Evolutionary conservation across 2,888 invertebrate genomes (phyloP), one percentile per base, ranked within the genome.

Genomic region (Lampropteryx suffumata): DNA sequence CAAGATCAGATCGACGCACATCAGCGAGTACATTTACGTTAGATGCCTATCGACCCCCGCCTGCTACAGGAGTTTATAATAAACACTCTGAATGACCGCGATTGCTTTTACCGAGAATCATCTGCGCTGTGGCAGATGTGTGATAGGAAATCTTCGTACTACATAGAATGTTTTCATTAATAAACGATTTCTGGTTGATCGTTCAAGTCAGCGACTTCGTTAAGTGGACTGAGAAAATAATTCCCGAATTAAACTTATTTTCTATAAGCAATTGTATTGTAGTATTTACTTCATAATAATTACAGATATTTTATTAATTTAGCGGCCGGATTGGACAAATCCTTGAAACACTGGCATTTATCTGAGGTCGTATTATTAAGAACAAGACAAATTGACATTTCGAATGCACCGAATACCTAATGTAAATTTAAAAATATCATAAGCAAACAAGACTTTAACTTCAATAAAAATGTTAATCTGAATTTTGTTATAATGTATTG

Each of bases 41-140:
- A 63, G 62, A 62, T 44, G 57, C 67, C 64, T 73, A 73, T 75
- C 71, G 68, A 75, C 69, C 64, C 62, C 62, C 64, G 53, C 48
- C 40, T 67, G 61, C 65, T 65, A 64, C 68, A 71, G 69, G 58
- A 69, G 62, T 73, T 69, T 67, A 71, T 74, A 67, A 69, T 59
- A 59, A 56, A 52, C 59, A 53, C 45, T 52, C 33, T 46, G 57
- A 58, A 66, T 65, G 68, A 62, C 64, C 65, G 59, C 67, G 68
- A 56, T 58, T 57, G 46, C 50, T 59, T 52, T 29, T 59, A 58
- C 61, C 43, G 32, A 52, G 57, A 59, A 62, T 50, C 52, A 47
- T 64, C 64, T 61, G 43, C 24, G 45, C 59, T 50, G 47, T 58
- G 58, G 52, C 59, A 49, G 44, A 53, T 58, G 57, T 69, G 34